Base-by-base conservation (phyloP, 2,888 invertebrate species). In the Pandemis corylana region DNA sequence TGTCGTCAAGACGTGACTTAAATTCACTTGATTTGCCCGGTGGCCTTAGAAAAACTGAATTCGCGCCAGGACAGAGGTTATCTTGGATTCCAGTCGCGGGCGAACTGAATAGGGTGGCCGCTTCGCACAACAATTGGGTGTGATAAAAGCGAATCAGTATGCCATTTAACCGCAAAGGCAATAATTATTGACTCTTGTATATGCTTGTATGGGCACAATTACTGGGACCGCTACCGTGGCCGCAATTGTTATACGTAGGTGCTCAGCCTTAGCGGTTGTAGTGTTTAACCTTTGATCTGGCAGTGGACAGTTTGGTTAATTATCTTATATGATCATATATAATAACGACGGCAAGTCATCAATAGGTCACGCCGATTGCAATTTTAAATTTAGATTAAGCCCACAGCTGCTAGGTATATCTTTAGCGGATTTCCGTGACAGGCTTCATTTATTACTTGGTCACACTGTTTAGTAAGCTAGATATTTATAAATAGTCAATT, bases 21-120 rank as follows among this genome's bases (percentile, higher is more conserved):
- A 80, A 79, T 79, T 76, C 75, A 71, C 68, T 78, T 63, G 69
- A 68, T 72, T 77, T 76, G 74, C 78, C 76, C 76, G 76, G 70
- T 71, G 68, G 76, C 71, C 69, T 76, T 77, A 76, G 75, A 86
- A 85, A 88, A 84, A 85, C 80, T 80, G 79, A 83, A 86, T 85
- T 87, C 78, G 80, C 78, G 83, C 79, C 76, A 81, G 80, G 80
- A 78, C 79, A 82, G 83, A 84, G 83, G 85, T 84, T 88, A 90
- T 91, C 87, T 83, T 79, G 80, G 78, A 89, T 91, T 89, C 89
- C 78, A 82, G 76, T 81, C 84, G 83, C 86, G 83, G 79, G 78
- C 78, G 79, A 75, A 70, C 71, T 85, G 84, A 89, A 89, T 87
- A 80, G 85, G 79, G 81, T 82, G 80, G 81, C 77, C 81, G 75